Evolutionary conservation across 2,797 vertebrate genomes (phyloP).

Genomic region (Sebastes alutus): DNA sequence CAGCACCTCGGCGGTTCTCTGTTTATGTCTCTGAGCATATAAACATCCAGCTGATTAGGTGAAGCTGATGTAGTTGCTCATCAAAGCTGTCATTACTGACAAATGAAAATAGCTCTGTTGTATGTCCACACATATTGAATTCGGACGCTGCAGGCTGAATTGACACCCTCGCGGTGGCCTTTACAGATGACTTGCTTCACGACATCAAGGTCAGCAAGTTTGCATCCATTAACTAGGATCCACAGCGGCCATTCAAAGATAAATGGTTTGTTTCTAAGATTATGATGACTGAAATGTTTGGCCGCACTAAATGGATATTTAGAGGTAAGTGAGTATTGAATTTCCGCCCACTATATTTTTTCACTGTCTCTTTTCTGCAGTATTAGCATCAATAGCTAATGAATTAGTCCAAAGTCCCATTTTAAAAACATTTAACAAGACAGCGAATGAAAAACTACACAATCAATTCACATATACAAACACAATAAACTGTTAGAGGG

Average conservation of each 20-base stretch:
- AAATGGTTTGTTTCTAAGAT: constrained; percentile 32
- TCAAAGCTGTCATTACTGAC: constrained; percentile 43
- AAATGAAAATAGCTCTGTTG: constrained; percentile 23
- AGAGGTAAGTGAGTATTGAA: constrained; percentile 13
- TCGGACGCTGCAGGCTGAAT: constrained; percentile 6
- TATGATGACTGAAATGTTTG: constrained; percentile 25
- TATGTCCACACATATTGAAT: constrained; percentile 19
- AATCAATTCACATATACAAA: constrained; percentile 3
- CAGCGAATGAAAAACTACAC: neutral
- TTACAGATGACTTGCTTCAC: constrained; percentile 48
- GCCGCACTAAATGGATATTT: neutral
- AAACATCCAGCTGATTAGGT: constrained; percentile 11
- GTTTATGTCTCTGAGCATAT: constrained; percentile 16
- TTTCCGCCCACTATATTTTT: constrained; percentile 9
- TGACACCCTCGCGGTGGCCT: constrained; percentile 7
- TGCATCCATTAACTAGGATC: constrained; percentile 35
- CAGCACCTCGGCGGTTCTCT: neutral
- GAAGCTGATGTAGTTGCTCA: constrained; percentile 28
- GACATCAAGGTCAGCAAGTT: constrained; percentile 47
- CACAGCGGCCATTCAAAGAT: constrained; percentile 4
- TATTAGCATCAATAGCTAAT: constrained; percentile 18
- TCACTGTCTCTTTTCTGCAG: neutral
- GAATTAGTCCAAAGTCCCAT: constrained; percentile 2
- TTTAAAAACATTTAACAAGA: constrained; percentile 23
- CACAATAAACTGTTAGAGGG: neutral